A percentile compares a stretch with the other conserved stretches of the same genome.
Conservation (phyloP, 2,888 invertebrate genomes). For the Euclidia mi region DNA sequence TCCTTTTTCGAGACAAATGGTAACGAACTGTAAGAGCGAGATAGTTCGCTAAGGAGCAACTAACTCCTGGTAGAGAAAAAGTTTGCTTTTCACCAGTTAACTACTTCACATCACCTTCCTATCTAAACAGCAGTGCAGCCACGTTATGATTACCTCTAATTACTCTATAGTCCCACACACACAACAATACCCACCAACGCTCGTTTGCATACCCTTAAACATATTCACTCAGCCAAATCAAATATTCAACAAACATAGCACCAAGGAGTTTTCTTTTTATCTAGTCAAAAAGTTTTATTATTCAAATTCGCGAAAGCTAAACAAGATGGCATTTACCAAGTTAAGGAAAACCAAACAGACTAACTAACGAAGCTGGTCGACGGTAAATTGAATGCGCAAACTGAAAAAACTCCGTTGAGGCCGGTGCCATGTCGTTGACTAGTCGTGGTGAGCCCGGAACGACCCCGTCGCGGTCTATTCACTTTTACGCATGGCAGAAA, state of each 20-base stretch:
- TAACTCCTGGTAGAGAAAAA: too few relatives aligned
- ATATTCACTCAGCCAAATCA: conserved; percentile 28
- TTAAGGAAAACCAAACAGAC: conserved; percentile 53
- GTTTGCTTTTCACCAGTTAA: too few relatives aligned
- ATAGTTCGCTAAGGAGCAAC: too few relatives aligned
- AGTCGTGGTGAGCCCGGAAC: too few relatives aligned
- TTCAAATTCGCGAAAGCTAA: conserved; percentile 49
- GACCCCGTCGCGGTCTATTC: too few relatives aligned
- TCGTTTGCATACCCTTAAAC: neutral
- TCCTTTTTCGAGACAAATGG: too few relatives aligned
- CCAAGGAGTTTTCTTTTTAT: conserved; percentile 33
- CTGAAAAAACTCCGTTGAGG: conserved; percentile 42
- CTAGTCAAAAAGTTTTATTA: conserved; percentile 49
- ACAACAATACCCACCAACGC: neutral
- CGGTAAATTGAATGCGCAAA: conserved; percentile 57
- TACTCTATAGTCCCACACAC: neutral
- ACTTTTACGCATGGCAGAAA: neutral
- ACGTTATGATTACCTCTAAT: neutral
- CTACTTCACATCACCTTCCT: too few relatives aligned
- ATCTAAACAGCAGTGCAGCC: too few relatives aligned
- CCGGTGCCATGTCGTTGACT: too few relatives aligned
- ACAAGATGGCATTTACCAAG: conserved; percentile 54
- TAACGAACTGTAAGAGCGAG: too few relatives aligned
- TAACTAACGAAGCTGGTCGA: conserved; percentile 57
- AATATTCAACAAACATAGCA: conserved; percentile 42